Percentiles rank a stretch among this genome's conserved stretches.
These are phyloP conservation scores for Scaptomyza hsui DNA, from an alignment of 1,140 invertebrate species.

Conservation along the genomic window DNA sequence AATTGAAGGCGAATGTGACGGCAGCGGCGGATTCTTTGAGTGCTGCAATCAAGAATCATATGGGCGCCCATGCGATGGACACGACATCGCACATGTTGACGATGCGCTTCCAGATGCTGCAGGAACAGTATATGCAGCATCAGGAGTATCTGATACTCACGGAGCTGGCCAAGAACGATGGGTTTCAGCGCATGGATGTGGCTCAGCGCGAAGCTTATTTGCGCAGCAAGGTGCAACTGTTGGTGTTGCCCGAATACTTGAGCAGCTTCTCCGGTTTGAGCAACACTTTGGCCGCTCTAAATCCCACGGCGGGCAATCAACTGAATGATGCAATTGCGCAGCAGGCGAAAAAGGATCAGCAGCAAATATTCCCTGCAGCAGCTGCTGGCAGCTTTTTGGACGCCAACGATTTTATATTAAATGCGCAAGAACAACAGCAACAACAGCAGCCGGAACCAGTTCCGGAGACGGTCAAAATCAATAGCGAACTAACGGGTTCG, in stretches of 20 bases:
- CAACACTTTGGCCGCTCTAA: constrained; percentile 60
- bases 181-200: constrained; percentile 86
- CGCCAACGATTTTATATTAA: constrained; percentile 71
- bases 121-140: constrained; percentile 85
- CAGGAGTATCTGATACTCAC: constrained; percentile 85
- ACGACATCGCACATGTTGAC: constrained; percentile 84
- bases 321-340: constrained; percentile 66
- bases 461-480: constrained; percentile 31
- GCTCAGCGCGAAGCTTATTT: constrained; percentile 87
- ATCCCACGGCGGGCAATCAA: constrained; percentile 65
- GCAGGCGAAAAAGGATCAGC: constrained; percentile 64
- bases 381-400: constrained; percentile 72
- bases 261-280: constrained; percentile 72
- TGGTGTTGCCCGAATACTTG: constrained; percentile 84
- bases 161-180: constrained; percentile 88
- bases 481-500: too few species aligned
- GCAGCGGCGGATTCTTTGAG: constrained; percentile 66
- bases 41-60: constrained; percentile 63
- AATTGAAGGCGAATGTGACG: constrained; percentile 70
- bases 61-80: constrained; percentile 34
- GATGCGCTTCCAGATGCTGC: constrained; percentile 85
- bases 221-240: constrained; percentile 85
- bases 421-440: constrained; percentile 25
- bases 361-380: constrained; percentile 66
- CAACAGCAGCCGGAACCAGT: constrained; percentile 12